phyloP scores from a whole-genome alignment of 1,140 invertebrate genomes.

The Aethina tumida region DNA sequence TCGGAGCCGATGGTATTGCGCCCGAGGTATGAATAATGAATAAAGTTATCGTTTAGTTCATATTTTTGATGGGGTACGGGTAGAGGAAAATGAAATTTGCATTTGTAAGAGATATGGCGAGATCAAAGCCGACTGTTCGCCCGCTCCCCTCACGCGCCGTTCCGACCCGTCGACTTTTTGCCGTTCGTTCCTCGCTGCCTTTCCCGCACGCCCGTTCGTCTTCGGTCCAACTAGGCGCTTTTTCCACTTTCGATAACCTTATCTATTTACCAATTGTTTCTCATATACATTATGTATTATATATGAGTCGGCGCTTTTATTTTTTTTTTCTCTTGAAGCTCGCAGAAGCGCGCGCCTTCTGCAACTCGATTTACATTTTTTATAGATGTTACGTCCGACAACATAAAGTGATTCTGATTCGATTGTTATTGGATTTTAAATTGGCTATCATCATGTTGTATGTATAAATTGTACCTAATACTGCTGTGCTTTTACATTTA shows the following conservation, averaged over 20 bases:
- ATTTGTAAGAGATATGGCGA: constrained; percentile 38
- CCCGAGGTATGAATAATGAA: constrained; percentile 39
- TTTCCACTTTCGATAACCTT: background rate
- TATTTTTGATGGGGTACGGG: constrained; percentile 38
- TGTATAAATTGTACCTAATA: no score
- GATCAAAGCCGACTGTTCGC: constrained; percentile 31
- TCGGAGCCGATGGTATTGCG: constrained; percentile 18
- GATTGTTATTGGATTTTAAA: no score
- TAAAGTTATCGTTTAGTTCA: constrained; percentile 41
- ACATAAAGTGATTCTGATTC: no score
- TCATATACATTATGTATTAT: background rate
- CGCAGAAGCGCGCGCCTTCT: background rate
- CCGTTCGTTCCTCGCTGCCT: constrained; percentile 6
- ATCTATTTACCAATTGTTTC: background rate
- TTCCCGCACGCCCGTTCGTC: constrained; percentile 5
- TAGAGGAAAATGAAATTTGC: constrained; percentile 38
- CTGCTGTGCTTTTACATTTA: no score
- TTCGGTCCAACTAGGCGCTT: constrained; percentile 8
- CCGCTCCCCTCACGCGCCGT: constrained; percentile 10
- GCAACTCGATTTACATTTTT: background rate
- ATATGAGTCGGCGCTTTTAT: background rate
- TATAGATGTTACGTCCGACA: no score
- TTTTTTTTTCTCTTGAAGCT: background rate
- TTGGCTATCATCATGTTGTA: no score
- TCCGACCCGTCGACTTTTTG: constrained; percentile 3